These are phyloP conservation scores for Acyrthosiphon pisum DNA, from an alignment of 1,140 invertebrate species.

Conservation along the genomic window DNA sequence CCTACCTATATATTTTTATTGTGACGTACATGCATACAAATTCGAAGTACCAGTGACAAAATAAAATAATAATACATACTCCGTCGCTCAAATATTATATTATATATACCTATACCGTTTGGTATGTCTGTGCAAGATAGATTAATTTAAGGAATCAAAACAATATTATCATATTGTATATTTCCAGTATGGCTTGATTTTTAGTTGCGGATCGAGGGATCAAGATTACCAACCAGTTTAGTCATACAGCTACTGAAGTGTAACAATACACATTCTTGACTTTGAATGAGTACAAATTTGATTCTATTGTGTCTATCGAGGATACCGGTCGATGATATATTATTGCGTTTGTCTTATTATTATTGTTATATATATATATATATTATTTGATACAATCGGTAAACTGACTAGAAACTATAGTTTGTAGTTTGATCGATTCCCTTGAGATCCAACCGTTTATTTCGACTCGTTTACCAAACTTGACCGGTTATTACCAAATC, in stretches of 20 bases:
- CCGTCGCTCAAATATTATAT: too few relatives aligned
- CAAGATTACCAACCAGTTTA: conserved; percentile 38
- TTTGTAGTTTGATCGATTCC: conserved; percentile 39
- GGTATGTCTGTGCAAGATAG: neutral
- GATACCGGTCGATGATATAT: neutral
- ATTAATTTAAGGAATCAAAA: neutral
- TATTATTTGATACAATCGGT: conserved; percentile 41
- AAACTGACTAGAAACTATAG: conserved; percentile 12
- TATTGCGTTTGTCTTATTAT: conserved; percentile 8
- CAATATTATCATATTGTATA: neutral
- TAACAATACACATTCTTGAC: conserved; percentile 45
- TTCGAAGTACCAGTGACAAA: neutral
- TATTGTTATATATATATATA: neutral
- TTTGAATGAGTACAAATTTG: conserved; percentile 36
- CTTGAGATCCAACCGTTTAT: conserved; percentile 32
- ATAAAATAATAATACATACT: too few relatives aligned
- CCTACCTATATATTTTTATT: neutral
- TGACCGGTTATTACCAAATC: conserved; percentile 46
- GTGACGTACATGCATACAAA: neutral
- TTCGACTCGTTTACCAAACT: conserved; percentile 55
- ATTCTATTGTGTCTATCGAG: conserved; percentile 37
- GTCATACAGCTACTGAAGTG: conserved; percentile 11
- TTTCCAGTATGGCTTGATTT: neutral
- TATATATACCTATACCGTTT: neutral
- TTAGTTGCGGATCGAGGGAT: neutral